Evolutionary conservation across 2,888 invertebrate genomes (phyloP).

Genomic region (Epinotia demarniana): DNA sequence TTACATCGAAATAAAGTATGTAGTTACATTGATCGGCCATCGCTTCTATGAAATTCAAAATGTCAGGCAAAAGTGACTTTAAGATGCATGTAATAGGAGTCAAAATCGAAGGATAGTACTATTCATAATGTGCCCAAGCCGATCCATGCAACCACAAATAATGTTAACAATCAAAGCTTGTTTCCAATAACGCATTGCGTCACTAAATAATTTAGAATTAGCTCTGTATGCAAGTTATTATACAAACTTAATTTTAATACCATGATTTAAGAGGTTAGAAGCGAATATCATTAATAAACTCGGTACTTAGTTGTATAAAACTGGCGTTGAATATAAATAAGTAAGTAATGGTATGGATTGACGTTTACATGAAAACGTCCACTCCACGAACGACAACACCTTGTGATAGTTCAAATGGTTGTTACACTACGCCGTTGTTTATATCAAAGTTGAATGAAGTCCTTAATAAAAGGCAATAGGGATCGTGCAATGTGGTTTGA

Average conservation of each 20-base stretch:
- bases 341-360: constrained; percentile 18
- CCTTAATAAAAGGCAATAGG: background rate
- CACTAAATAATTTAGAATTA: constrained; percentile 11
- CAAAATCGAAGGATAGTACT: background rate
- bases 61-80: background rate
- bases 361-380: background rate
- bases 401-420: background rate
- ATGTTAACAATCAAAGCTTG: background rate
- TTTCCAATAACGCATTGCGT: background rate
- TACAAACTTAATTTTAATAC: constrained; percentile 28
- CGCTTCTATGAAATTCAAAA: background rate
- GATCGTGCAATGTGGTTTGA: background rate
- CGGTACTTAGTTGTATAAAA: background rate
- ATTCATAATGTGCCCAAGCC: background rate
- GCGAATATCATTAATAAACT: constrained; percentile 17
- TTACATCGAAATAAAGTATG: background rate
- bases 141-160: constrained; percentile 17
- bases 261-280: constrained; percentile 25
- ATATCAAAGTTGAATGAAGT: background rate
- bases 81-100: background rate
- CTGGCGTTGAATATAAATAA: constrained; percentile 31
- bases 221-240: constrained; percentile 10
- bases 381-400: background rate
- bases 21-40: constrained; percentile 1
- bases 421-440: background rate